Percentiles rank a stretch among this genome's conserved stretches.
phyloP scores from a whole-genome alignment of 2,888 invertebrate species.

The Clusia tigrina region DNA sequence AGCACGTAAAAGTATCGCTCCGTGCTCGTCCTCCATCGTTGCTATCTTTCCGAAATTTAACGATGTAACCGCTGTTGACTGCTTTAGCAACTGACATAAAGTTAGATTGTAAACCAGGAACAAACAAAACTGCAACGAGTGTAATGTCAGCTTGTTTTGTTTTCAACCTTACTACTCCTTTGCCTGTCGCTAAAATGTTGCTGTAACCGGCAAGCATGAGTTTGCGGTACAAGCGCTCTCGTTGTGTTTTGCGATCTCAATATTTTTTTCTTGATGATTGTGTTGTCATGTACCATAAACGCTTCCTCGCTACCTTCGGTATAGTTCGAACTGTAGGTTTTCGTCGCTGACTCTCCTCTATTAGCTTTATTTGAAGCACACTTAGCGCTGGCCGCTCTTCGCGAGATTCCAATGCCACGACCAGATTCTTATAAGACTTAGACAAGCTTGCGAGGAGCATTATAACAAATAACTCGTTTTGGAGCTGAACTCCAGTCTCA shows the following conservation, averaged over 20 bases:
- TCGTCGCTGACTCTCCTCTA: constrained; percentile 1
- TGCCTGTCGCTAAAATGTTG: too few species aligned
- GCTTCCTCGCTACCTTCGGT: not conserved
- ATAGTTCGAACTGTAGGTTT: not conserved
- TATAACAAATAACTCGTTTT: constrained; percentile 9
- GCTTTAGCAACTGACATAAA: too few species aligned
- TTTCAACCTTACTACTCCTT: too few species aligned
- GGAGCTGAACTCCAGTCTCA: too few species aligned
- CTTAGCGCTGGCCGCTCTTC: constrained; percentile 7
- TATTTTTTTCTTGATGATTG: not conserved
- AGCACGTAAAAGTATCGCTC: too few species aligned
- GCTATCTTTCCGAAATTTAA: too few species aligned
- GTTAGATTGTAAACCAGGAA: too few species aligned
- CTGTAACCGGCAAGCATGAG: too few species aligned
- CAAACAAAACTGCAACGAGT: too few species aligned
- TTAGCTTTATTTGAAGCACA: not conserved
- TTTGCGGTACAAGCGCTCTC: not conserved
- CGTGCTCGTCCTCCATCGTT: too few species aligned
- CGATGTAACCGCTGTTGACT: too few species aligned
- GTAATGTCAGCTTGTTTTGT: too few species aligned
- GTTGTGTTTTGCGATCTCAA: not conserved
- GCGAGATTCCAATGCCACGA: not conserved
- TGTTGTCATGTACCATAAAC: not conserved
- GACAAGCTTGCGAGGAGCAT: constrained; percentile 9
- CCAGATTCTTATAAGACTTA: constrained; percentile 4